Evolutionary conservation across 2,113 vertebrate species (phyloP), one percentile per base, ranked within the genome.

Genomic region (Anhinga rufa): DNA sequence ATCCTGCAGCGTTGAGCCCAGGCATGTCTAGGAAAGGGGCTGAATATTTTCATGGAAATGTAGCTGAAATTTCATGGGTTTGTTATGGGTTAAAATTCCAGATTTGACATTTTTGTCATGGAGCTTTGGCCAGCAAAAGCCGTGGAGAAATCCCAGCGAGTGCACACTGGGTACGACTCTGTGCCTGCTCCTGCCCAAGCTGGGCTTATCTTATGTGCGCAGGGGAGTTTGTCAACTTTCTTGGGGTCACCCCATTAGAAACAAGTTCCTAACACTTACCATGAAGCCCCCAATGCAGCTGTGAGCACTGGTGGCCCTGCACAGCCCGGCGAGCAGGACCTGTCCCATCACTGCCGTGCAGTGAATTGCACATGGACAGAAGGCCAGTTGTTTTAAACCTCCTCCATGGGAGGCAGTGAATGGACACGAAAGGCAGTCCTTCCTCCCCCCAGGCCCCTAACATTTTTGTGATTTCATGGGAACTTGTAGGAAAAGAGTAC

Each of bases 1-100:
- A 58, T 24, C 64, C 55, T 1, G 0, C 64, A 38, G 70, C 0
- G 0, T 34, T 34, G 66, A 91, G 42, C 74, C 71, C 62, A 32
- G 13, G 26, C 16, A 0, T 4, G 10, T 49, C 62, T 60, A 85
- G 79, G 65, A 70, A 75, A 31, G 48, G 57, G 51, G 24, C 26
- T 78, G 86, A 22, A 36, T 89, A 51, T 74, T 79, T 95, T 94
- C 83, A 76, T 61, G 82, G 88, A 92, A 93, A 94, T 26, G 60
- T 65, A 88, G 78, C 90, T 96, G 78, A 85, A 78, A 95, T 97
- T 97, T 97, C 97, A 97, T 74, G 96, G 95, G 42, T 95, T 96
- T 66, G 96, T 81, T 92, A 95, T 58, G 91, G 84, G 93, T 97
- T 97, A 92, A 97, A 97, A 97, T 97, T 96, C 97, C 97, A 94